A percentile compares a stretch with the other conserved stretches of the same genome.
Conservation (phyloP, 2,113 vertebrate genomes). For the Lucifuga dentata region DNA sequence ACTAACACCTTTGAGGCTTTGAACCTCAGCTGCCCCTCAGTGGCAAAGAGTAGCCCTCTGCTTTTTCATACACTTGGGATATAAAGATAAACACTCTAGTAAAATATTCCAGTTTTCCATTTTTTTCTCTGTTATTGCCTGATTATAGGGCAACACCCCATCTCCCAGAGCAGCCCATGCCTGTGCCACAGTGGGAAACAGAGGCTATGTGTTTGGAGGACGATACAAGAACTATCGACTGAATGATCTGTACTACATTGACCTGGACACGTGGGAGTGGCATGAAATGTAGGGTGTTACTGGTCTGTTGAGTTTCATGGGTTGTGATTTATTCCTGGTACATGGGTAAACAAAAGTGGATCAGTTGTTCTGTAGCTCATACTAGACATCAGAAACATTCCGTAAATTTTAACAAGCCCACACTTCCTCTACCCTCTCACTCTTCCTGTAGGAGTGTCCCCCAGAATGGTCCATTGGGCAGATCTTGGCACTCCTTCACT, state of each 20-base stretch:
- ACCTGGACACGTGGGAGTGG: conserved; percentile 96
- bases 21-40: too few relatives aligned
- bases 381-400: too few relatives aligned
- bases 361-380: too few relatives aligned
- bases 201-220: conserved; percentile 95
- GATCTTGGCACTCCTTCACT: conserved; percentile 96
- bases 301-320: too few relatives aligned
- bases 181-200: conserved; percentile 91
- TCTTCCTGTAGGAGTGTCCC: conserved; percentile 74
- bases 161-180: conserved; percentile 95
- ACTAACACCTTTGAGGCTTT: too few relatives aligned
- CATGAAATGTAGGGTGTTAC: conserved; percentile 89
- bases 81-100: neutral
- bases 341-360: too few relatives aligned
- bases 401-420: neutral
- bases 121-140: neutral
- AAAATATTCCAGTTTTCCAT: neutral
- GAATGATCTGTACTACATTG: conserved; percentile 93
- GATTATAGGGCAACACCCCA: conserved; percentile 89
- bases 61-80: neutral
- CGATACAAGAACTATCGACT: conserved; percentile 93
- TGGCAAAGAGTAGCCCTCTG: too few relatives aligned
- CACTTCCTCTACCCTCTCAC: neutral
- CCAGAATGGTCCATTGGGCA: conserved; percentile 85
- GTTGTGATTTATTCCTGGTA: too few relatives aligned